phyloP scores from a whole-genome alignment of 2,888 invertebrate genomes.

The Colletes collaris region DNA sequence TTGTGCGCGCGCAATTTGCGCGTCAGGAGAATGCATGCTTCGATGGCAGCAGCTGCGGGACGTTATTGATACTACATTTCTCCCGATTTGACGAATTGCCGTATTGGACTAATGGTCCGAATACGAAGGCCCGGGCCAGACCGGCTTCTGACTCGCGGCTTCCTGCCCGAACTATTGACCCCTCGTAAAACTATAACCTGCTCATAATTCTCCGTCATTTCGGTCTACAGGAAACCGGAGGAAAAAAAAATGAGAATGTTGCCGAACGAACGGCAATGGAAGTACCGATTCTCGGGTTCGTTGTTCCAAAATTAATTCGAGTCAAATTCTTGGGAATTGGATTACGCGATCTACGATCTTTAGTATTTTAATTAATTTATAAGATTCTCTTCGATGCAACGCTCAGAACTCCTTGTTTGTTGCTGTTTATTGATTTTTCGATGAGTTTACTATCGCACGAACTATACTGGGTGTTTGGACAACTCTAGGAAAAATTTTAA shows the following conservation, averaged over 20 bases:
- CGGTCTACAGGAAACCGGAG: conserved; percentile 30
- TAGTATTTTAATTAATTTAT: no score
- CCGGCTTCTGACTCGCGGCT: conserved; percentile 51
- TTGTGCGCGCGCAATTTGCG: conserved; percentile 74
- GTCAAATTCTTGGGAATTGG: no score
- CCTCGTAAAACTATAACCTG: conserved; percentile 76
- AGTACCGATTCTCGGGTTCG: conserved; percentile 48
- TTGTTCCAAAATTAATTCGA: conserved; percentile 40
- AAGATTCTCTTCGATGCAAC: no score
- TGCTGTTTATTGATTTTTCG: no score
- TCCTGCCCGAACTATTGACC: conserved; percentile 70
- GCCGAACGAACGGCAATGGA: conserved; percentile 34
- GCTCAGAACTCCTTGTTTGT: no score
- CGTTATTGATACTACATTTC: conserved; percentile 83
- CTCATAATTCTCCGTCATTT: conserved; percentile 69
- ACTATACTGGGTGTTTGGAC: no score
- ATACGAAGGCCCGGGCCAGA: conserved; percentile 66
- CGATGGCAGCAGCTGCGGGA: conserved; percentile 81
- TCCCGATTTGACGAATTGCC: conserved; percentile 83
- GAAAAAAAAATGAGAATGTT: conserved; percentile 33
- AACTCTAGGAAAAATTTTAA: no score
- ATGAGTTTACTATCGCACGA: no score
- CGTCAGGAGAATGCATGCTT: conserved; percentile 80
- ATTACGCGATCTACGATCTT: no score
- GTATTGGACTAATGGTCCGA: conserved; percentile 81